Conservation (phyloP, 2,113 vertebrate genomes). For the Lycaon pictus region DNA sequence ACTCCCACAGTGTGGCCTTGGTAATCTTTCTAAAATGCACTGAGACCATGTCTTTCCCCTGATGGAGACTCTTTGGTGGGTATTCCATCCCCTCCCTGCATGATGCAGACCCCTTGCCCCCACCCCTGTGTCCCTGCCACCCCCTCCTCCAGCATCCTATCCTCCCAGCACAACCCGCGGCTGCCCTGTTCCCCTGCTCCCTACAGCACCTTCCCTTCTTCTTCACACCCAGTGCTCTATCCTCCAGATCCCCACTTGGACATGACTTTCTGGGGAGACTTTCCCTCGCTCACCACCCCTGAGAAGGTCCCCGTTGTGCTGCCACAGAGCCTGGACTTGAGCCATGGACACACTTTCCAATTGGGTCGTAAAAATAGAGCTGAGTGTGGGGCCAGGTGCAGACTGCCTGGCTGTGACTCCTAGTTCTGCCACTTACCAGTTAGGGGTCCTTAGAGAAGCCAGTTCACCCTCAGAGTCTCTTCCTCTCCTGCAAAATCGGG, state of each 20-base stretch:
- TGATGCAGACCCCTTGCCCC: neutral
- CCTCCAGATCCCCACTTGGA: neutral
- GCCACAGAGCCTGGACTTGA: neutral
- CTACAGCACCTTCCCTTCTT: neutral
- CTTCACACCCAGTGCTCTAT: fast-evolving
- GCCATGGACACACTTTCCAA: fast-evolving
- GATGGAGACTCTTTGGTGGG: neutral
- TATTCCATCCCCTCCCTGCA: neutral
- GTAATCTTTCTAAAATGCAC: neutral
- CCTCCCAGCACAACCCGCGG: fast-evolving
- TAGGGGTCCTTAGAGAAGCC: neutral
- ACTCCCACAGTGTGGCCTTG: fast-evolving
- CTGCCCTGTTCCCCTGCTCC: neutral
- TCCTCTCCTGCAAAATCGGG: neutral
- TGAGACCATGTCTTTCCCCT: too few species aligned
- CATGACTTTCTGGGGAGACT: neutral
- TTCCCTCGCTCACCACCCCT: neutral
- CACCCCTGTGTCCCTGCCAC: neutral
- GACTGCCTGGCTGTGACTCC: neutral
- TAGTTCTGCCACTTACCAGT: neutral
- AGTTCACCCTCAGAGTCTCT: neutral
- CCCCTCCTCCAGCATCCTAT: fast-evolving
- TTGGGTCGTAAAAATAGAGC: too few species aligned
- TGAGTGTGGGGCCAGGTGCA: neutral
- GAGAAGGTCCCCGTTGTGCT: fast-evolving